Base-by-base conservation (phyloP, 1,140 invertebrate genomes). In the Leptinotarsa defecta region DNA sequence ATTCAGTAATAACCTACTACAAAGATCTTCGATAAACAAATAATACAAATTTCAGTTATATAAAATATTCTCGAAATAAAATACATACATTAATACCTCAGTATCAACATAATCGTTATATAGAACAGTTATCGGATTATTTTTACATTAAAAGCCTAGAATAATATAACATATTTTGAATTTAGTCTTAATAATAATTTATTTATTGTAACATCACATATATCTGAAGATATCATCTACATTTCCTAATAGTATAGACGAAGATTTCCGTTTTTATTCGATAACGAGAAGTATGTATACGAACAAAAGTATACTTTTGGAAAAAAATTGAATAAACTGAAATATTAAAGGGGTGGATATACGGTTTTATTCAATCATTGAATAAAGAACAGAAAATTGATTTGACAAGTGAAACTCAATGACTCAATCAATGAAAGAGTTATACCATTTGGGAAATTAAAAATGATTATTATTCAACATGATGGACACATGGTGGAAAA, bases 201-300 rank as follows among this genome's bases (percentile, higher is more conserved):
- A 74, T 61, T 79, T 79, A 79, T 79, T 79, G 78, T 79, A 79
- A 79, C 78, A 79, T 79, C 78, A 79, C 78, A 79, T 79, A 79
- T 79, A 79, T 74, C 49, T 17, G 68, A 77, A 74, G 74, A 77
- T 76, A 79, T 77, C 75, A 75, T 75, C 73, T 65, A 69, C 62
- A 67, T 69, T 69, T 69, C 5, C 49, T 24, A 27, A 62, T 62
- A 13, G 20, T 13, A 19, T 62, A 62, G 17, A 19, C n/a, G 6
- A 8, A 62, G 61, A 62, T 62, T 62, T 62, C 20, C 20, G 17
- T 62, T 19, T 6, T 19, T 62, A 19, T 62, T 19, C 20, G 13
- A 62, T 62, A 62, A 62, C 20, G 13, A 62, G 20, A 62, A 15
- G 61, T 13, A 62, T n/a, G 15, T 13, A 62, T n/a, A 19, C 13